phyloP scores from a whole-genome alignment of 2,113 vertebrate genomes.

The Dascyllus trimaculatus region DNA sequence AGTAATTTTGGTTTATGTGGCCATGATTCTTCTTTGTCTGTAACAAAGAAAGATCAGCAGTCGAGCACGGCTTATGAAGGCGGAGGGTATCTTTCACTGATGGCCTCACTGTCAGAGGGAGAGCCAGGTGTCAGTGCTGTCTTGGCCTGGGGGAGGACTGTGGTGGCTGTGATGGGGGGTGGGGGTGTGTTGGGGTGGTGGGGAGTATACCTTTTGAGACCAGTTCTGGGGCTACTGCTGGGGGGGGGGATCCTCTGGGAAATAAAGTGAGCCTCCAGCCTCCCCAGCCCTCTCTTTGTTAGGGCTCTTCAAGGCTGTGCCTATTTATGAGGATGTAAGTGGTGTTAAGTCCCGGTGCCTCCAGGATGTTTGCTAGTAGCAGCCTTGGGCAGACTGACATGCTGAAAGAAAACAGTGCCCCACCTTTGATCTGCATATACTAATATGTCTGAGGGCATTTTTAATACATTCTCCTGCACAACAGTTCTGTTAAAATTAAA shows the following conservation, averaged over 20 bases:
- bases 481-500: too few species aligned
- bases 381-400: conserved; percentile 10
- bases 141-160: not conserved
- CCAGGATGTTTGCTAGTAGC: conserved; percentile 30
- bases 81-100: not conserved
- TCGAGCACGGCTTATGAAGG: not conserved
- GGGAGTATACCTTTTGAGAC: conserved; percentile 10
- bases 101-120: not conserved
- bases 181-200: too few species aligned
- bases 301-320: conserved; percentile 10
- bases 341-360: conserved; percentile 46
- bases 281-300: not conserved
- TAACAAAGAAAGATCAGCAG: not conserved
- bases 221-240: conserved; percentile 4
- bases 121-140: conserved; percentile 4
- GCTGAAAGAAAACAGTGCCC: not conserved
- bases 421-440: not conserved
- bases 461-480: not conserved
- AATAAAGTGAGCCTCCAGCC: conserved; percentile 47
- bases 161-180: not conserved
- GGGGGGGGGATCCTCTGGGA: conserved; percentile 30
- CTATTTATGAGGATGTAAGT: conserved; percentile 47
- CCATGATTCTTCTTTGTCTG: not conserved
- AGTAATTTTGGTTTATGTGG: not conserved
- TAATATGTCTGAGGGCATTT: not conserved